phyloP scores from a whole-genome alignment of 2,888 invertebrate species.

The Philonicus albiceps region DNA sequence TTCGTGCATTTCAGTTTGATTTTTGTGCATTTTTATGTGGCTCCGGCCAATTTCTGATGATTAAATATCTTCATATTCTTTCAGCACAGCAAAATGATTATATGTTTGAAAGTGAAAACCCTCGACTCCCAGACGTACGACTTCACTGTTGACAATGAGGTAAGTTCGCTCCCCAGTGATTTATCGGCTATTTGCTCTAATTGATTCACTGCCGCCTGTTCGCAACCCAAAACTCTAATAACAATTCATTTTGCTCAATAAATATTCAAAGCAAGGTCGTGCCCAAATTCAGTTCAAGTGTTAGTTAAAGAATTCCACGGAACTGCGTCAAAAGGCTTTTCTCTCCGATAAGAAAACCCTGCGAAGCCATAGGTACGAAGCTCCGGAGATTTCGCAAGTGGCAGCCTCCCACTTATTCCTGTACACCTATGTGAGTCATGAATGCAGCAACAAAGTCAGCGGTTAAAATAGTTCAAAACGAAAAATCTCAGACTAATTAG shows the following conservation, averaged over 20 bases:
- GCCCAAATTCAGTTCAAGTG: background rate
- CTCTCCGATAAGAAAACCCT: background rate
- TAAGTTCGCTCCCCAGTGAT: constrained; percentile 65
- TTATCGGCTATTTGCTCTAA: background rate
- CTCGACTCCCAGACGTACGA: constrained; percentile 86
- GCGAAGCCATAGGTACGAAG: background rate
- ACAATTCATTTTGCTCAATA: background rate
- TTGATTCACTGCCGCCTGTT: background rate
- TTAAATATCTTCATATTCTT: background rate
- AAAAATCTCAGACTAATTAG: background rate
- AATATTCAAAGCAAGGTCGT: background rate
- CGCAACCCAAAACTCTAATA: background rate
- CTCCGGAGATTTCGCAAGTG: background rate
- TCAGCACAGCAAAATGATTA: constrained; percentile 60
- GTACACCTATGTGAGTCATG: background rate
- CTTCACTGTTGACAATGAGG: constrained; percentile 84
- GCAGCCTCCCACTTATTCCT: background rate
- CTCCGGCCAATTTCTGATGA: background rate
- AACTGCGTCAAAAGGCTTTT: background rate
- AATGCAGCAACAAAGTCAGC: background rate
- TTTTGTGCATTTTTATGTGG: background rate
- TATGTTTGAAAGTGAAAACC: constrained; percentile 88
- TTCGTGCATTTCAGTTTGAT: background rate
- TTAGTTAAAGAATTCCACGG: background rate
- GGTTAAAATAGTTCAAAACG: background rate